A percentile compares a stretch with the other conserved stretches of the same genome.
Conservation (phyloP, 2,888 invertebrate species). For the Sphaeridia pumilis region DNA sequence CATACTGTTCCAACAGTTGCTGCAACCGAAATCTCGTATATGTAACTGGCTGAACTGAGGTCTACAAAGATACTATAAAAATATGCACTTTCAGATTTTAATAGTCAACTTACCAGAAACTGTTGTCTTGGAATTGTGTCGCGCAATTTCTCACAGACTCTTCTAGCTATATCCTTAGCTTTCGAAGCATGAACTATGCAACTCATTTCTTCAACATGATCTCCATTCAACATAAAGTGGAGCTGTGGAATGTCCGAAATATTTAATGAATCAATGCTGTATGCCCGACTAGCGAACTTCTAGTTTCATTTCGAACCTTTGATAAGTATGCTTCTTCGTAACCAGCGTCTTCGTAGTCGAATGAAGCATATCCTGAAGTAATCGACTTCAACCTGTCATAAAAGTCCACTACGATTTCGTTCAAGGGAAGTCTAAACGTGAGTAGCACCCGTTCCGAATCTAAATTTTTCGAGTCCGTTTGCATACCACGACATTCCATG, state of each 20-base stretch:
- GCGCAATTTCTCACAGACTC: constrained; percentile 60
- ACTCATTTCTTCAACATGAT: constrained; percentile 68
- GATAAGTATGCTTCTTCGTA: constrained; percentile 63
- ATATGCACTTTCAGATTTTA: neutral
- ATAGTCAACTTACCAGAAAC: constrained; percentile 44
- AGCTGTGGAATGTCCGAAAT: constrained; percentile 7
- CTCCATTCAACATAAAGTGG: constrained; percentile 60
- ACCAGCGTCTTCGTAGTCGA: constrained; percentile 81
- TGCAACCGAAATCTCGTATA: no score
- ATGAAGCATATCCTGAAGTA: constrained; percentile 89
- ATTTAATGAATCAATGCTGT: constrained; percentile 19
- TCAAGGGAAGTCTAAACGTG: constrained; percentile 72
- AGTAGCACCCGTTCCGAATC: constrained; percentile 72
- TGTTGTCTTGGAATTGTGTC: constrained; percentile 81
- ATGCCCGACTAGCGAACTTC: neutral
- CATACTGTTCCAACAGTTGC: no score
- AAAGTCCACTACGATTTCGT: constrained; percentile 89
- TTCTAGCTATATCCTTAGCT: constrained; percentile 52
- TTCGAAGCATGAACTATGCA: constrained; percentile 64
- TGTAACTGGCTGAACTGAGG: neutral
- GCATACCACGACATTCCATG: constrained; percentile 59
- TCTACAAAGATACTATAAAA: neutral
- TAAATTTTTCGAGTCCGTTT: constrained; percentile 59
- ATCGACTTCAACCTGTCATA: constrained; percentile 80
- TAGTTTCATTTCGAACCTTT: constrained; percentile 46